Percentiles rank a stretch among this genome's conserved stretches.
These are phyloP conservation scores for Crocodylus rhombifer DNA, from an alignment of 2,797 vertebrate species.

Conservation along the genomic window DNA sequence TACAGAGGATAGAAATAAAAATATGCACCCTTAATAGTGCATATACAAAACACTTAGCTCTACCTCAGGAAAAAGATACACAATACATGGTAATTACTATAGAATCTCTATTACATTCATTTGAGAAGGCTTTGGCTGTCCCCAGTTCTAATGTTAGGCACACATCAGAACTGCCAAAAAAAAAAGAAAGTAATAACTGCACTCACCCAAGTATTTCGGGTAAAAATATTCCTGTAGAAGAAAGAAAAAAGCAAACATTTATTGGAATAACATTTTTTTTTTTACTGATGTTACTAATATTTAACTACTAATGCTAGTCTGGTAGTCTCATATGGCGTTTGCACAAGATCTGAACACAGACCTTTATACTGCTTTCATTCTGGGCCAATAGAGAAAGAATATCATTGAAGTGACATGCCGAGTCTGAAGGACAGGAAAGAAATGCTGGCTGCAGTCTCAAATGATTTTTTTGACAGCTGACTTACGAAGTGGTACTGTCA, in stretches of 20 bases:
- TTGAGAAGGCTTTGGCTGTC: slow-evolving; percentile 18
- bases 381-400: neutral
- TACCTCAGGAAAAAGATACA: neutral
- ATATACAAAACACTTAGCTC: neutral
- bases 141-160: neutral
- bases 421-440: neutral
- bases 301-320: neutral
- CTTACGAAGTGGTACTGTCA: neutral
- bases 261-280: neutral
- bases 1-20: neutral
- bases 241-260: slow-evolving; percentile 34
- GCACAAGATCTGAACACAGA: neutral
- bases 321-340: neutral
- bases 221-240: slow-evolving; percentile 94
- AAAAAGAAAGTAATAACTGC: no score
- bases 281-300: neutral
- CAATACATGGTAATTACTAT: neutral
- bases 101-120: neutral
- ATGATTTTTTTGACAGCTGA: neutral
- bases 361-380: neutral
- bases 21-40: neutral
- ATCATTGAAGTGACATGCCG: neutral
- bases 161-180: neutral
- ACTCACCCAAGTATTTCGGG: slow-evolving; percentile 86
- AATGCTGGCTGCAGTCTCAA: neutral